Evolutionary conservation across 2,888 invertebrate species (phyloP).

Genomic region (Callinectes sapidus): DNA sequence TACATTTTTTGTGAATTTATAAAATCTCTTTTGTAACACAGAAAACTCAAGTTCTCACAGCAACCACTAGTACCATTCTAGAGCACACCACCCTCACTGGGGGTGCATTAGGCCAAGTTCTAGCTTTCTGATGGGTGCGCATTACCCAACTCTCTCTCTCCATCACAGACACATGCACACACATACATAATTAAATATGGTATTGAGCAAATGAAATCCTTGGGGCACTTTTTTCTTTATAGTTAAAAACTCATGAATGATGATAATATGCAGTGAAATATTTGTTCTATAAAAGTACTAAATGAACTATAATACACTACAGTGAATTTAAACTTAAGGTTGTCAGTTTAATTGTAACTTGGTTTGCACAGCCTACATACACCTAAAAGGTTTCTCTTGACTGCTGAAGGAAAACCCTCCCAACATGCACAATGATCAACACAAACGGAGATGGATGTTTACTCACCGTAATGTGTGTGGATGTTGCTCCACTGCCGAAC

Average conservation of each 20-base stretch:
- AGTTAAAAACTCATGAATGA: neutral
- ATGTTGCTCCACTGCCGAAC: constrained; percentile 64
- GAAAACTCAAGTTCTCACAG: neutral
- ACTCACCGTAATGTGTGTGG: constrained; percentile 68
- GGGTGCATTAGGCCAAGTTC: neutral
- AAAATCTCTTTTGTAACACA: neutral
- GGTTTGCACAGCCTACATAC: neutral
- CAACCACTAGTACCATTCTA: neutral
- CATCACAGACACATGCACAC: neutral
- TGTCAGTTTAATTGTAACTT: neutral
- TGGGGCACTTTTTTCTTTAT: neutral
- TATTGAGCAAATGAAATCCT: neutral
- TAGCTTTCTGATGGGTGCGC: neutral
- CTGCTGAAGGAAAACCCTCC: constrained; percentile 60
- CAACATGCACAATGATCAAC: constrained; percentile 54
- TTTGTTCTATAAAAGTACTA: neutral
- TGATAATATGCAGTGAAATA: neutral
- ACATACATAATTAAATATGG: neutral
- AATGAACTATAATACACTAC: neutral
- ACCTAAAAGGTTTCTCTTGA: neutral
- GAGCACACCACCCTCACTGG: neutral
- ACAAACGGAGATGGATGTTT: constrained; percentile 45
- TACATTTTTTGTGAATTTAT: neutral
- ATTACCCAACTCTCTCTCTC: neutral
- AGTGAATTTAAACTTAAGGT: neutral